Percentiles rank a stretch among this genome's conserved stretches.
Conservation (phyloP, 2,888 invertebrate genomes). For the Acleris laterana region DNA sequence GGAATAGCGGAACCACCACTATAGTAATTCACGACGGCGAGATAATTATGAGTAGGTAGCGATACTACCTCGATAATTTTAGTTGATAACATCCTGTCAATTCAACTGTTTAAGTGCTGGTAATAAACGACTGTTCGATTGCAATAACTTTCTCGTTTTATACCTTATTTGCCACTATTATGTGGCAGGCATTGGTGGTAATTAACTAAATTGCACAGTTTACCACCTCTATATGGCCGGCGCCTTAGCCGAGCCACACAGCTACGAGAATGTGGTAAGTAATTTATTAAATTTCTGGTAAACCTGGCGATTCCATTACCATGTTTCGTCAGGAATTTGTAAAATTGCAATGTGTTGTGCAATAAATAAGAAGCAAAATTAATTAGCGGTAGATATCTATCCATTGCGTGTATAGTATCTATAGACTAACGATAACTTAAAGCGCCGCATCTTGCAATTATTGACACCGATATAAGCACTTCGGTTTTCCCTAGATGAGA, state of each 20-base stretch:
- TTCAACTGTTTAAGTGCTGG: conserved; percentile 15
- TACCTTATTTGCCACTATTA: conserved; percentile 33
- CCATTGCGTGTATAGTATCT: too few relatives aligned
- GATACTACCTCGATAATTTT: conserved; percentile 22
- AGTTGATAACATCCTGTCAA: conserved; percentile 31
- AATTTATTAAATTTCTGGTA: neutral
- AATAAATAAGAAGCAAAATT: neutral
- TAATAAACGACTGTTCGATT: conserved; percentile 28
- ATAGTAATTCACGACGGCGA: conserved; percentile 15
- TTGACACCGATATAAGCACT: too few relatives aligned
- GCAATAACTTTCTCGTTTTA: conserved; percentile 34
- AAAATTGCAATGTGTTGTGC: neutral
- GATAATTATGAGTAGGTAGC: conserved; percentile 14
- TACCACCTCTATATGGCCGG: conserved; percentile 13
- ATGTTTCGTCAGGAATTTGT: neutral
- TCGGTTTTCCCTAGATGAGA: too few relatives aligned
- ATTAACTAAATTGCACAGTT: conserved; percentile 6
- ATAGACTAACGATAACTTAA: too few relatives aligned
- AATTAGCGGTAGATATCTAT: too few relatives aligned
- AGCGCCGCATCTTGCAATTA: too few relatives aligned
- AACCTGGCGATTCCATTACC: too few relatives aligned
- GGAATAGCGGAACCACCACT: conserved; percentile 43
- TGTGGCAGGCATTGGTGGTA: conserved; percentile 13
- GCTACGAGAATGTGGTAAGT: neutral
- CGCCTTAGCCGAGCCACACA: conserved; percentile 7